Base-by-base conservation (phyloP, 2,113 vertebrate species). In the Cyanoliseus patagonus region DNA sequence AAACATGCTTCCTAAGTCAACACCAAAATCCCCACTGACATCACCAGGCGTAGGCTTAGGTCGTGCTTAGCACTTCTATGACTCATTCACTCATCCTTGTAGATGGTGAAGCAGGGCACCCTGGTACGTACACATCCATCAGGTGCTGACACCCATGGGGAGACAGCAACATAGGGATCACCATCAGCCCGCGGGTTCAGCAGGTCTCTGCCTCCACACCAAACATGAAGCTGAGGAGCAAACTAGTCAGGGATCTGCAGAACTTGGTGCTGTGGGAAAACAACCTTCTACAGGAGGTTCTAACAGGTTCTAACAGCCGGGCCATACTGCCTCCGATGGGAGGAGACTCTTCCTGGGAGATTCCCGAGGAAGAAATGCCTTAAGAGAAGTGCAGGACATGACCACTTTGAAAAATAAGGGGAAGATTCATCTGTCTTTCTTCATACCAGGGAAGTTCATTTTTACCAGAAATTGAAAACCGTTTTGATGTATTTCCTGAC, bases 121-220 rank as follows among this genome's bases (percentile, higher is more conserved):
- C 17, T 0, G 0, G 37, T 61, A 74, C 4, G 3, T 30, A 52
- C 0, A 0, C 24, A 3, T 22, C 25, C 39, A 7, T 25, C 19
- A 2, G 5, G 28, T 7, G 13, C 31, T 33, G 44, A n/a, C 47
- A 37, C 13, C 1, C 2, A 3, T 0, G 2, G 12, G 52, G 49
- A n/a, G 79, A 30, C 2, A 3, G 31, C 8, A 17, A 16, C 37
- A 7, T 37, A 24, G 41, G 49, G 14, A 24, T 8, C 30, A 39
- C 37, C 0, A 2, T 31, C n/a, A 31, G 55, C 28, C 61, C 18
- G 42, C 2, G 3, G 52, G 41, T 52, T 41, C 6, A 72, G 63
- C 52, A 30, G 37, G n/a, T 24, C 53, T 55, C 4, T 0, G 1
- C 19, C 52, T 61, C 70, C 74, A 69, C 42, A 68, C 17, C 27